Percentiles rank a stretch among this genome's conserved stretches.
phyloP scores from a whole-genome alignment of 2,888 invertebrate genomes.

The Nemurella pictetii region DNA sequence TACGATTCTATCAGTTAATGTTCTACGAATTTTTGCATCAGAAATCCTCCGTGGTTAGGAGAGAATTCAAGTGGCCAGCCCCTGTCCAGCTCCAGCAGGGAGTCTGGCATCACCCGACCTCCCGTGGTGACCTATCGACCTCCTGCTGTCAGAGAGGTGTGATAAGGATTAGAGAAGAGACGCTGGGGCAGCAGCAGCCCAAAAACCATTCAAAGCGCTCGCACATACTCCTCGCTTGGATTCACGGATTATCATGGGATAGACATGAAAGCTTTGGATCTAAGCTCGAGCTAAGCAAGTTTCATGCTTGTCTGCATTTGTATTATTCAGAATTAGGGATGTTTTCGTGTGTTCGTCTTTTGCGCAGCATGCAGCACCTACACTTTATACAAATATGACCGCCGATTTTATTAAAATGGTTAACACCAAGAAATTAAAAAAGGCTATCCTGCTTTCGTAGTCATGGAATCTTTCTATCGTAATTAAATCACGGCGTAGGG shows the following conservation, averaged over 20 bases:
- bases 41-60: not conserved
- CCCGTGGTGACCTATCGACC: not conserved
- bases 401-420: not conserved
- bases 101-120: not conserved
- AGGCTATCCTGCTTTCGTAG: not conserved
- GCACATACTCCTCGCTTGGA: not conserved
- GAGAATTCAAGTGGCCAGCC: not conserved
- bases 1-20: too few species aligned
- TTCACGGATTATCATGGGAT: slow-evolving; percentile 1
- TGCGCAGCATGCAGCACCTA: not conserved
- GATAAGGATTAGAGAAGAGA: slow-evolving; percentile 3
- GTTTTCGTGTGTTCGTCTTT: not conserved
- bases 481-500: not conserved
- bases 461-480: not conserved
- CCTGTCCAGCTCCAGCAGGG: not conserved
- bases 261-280: not conserved
- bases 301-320: slow-evolving; percentile 16
- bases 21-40: not conserved
- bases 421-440: not conserved
- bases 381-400: not conserved
- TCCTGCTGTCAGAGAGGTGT: not conserved
- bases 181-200: slow-evolving; percentile 2
- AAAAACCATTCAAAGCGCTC: not conserved
- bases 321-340: slow-evolving; percentile 8
- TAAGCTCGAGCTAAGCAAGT: slow-evolving; percentile 7